phyloP scores from a whole-genome alignment of 2,113 vertebrate species.

The Ranitomeya imitator region DNA sequence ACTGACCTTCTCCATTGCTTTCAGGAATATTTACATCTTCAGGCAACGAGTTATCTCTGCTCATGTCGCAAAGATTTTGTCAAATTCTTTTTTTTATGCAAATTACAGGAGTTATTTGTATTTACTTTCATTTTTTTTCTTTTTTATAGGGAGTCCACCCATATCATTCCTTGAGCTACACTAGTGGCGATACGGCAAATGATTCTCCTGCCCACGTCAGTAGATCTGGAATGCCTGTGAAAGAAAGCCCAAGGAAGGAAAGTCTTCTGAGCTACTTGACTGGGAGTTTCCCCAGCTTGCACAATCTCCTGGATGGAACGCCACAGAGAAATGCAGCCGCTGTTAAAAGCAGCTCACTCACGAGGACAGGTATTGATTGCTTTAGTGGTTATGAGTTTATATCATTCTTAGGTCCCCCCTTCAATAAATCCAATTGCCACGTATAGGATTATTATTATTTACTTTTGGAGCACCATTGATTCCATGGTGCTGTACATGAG shows the following conservation, averaged over 20 bases:
- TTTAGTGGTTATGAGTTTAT: neutral
- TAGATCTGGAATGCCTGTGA: constrained; percentile 77
- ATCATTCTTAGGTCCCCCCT: neutral
- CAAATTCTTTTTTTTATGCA: neutral
- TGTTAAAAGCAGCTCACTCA: constrained; percentile 88
- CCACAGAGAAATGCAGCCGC: constrained; percentile 82
- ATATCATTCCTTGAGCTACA: constrained; percentile 96
- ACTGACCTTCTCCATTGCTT: neutral
- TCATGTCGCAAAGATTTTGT: neutral
- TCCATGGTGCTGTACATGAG: no score
- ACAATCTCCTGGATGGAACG: constrained; percentile 93
- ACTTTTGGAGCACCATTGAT: no score
- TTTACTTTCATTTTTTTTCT: neutral
- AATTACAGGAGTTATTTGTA: neutral
- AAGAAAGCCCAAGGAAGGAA: constrained; percentile 94
- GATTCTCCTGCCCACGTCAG: constrained; percentile 92
- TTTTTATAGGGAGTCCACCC: constrained; percentile 88
- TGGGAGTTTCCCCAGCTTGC: constrained; percentile 93
- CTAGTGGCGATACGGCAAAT: constrained; percentile 93
- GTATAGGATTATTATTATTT: no score
- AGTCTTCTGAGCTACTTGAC: constrained; percentile 95
- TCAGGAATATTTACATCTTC: neutral
- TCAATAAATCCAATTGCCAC: neutral
- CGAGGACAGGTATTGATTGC: constrained; percentile 81
- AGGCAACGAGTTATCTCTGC: neutral